Conservation (phyloP, 2,113 vertebrate species). For the Potamarius usumacintae region DNA sequence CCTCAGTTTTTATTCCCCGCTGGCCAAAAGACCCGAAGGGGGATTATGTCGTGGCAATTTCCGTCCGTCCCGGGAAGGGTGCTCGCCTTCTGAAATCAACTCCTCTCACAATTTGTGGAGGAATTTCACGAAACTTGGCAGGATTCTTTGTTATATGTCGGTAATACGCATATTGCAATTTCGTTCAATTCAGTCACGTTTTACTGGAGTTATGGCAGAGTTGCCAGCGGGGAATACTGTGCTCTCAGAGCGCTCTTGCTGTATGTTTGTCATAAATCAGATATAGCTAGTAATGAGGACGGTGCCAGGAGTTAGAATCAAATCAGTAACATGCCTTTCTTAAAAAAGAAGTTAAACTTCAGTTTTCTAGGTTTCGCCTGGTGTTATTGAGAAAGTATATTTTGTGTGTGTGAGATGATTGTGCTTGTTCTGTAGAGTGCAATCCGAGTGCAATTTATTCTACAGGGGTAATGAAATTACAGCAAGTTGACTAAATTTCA, state of each 20-base stretch:
- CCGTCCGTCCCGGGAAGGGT: too few species aligned
- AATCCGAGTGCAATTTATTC: constrained; percentile 15
- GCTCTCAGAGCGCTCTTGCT: background rate
- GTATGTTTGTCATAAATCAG: background rate
- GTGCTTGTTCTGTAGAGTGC: constrained; percentile 12
- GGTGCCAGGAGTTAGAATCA: background rate
- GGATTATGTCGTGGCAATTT: too few species aligned
- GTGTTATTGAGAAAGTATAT: background rate
- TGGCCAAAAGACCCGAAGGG: too few species aligned
- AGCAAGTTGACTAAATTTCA: constrained; percentile 33
- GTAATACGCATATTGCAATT: too few species aligned
- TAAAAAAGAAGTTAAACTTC: background rate
- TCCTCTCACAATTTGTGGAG: too few species aligned
- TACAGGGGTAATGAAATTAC: constrained; percentile 29
- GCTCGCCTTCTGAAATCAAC: too few species aligned
- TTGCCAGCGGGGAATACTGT: too few species aligned
- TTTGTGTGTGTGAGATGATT: background rate
- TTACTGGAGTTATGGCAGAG: too few species aligned
- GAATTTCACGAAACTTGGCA: too few species aligned
- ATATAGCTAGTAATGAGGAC: background rate
- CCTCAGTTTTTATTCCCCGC: too few species aligned
- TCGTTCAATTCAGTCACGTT: too few species aligned
- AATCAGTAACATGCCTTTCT: background rate
- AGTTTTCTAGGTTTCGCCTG: background rate
- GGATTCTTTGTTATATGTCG: too few species aligned